These are phyloP conservation scores for Lymantria monacha DNA, from an alignment of 2,888 invertebrate species.

Conservation along the genomic window DNA sequence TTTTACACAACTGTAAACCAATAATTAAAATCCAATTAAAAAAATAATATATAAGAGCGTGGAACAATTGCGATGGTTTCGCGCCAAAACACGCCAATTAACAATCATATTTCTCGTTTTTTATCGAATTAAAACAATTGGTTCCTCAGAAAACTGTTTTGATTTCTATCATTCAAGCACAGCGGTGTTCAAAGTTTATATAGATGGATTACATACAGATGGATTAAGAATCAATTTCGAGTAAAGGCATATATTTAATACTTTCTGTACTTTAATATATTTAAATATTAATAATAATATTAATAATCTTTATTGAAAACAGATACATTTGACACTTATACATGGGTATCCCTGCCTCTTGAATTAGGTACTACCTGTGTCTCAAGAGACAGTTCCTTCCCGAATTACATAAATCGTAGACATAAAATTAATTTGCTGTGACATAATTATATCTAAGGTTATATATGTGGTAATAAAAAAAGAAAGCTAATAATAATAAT, in stretches of 20 bases:
- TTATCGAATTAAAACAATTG: slow-evolving; percentile 72
- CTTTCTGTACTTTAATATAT: too few species aligned
- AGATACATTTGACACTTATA: too few species aligned
- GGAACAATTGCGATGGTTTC: slow-evolving; percentile 60
- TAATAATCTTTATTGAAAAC: too few species aligned
- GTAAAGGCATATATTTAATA: background rate
- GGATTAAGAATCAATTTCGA: background rate
- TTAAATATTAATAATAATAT: too few species aligned
- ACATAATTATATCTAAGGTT: too few species aligned
- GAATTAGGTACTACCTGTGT: too few species aligned
- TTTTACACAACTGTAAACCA: slow-evolving; percentile 29
- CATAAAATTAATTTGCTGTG: too few species aligned
- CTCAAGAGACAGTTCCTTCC: too few species aligned
- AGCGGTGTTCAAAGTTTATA: slow-evolving; percentile 38
- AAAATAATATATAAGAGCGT: slow-evolving; percentile 38
- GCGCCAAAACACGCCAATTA: slow-evolving; percentile 67
- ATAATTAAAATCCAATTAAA: slow-evolving; percentile 63
- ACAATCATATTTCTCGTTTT: slow-evolving; percentile 69
- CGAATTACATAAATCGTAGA: too few species aligned
- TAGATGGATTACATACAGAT: background rate
- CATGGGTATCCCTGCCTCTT: too few species aligned
- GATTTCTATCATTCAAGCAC: slow-evolving; percentile 56
- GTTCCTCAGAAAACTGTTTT: slow-evolving; percentile 41
- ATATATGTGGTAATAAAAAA: too few species aligned
- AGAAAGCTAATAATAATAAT: too few species aligned